phyloP scores from a whole-genome alignment of 2,888 invertebrate genomes.

The Agonopterix heracliana region DNA sequence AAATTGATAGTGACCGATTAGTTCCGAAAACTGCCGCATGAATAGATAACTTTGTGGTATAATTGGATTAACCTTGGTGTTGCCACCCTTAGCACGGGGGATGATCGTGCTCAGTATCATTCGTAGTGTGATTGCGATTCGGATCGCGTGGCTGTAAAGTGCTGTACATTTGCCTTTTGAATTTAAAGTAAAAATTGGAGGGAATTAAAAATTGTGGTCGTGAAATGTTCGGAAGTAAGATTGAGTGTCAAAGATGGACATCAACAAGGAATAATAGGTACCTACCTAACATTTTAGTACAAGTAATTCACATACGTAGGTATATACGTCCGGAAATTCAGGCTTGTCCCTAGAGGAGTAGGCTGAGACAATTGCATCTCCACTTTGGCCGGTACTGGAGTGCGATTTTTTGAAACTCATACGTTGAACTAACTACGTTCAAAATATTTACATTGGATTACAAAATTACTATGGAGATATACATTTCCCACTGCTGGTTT shows the following conservation, averaged over 20 bases:
- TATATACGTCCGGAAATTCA: neutral
- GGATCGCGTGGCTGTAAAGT: constrained; percentile 31
- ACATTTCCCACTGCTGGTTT: no score
- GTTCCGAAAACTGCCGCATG: neutral
- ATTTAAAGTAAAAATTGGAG: constrained; percentile 4
- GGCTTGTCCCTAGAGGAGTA: neutral
- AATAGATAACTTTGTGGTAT: constrained; percentile 20
- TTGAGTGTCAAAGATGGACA: constrained; percentile 77
- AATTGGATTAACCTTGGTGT: constrained; percentile 73
- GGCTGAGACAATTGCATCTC: neutral
- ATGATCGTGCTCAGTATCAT: constrained; percentile 32
- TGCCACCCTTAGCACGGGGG: constrained; percentile 57
- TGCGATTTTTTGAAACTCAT: no score
- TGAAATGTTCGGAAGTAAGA: constrained; percentile 77
- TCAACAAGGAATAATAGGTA: constrained; percentile 38
- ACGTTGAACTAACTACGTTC: no score
- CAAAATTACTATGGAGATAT: no score
- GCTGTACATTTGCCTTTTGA: constrained; percentile 1
- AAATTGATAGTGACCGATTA: no score
- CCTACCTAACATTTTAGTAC: neutral
- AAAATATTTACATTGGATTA: no score
- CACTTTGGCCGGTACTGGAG: no score
- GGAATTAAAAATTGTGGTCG: constrained; percentile 3
- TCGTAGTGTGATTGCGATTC: constrained; percentile 38
- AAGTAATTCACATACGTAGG: neutral